phyloP scores from a whole-genome alignment of 2,113 vertebrate genomes.

The Geococcyx californianus region DNA sequence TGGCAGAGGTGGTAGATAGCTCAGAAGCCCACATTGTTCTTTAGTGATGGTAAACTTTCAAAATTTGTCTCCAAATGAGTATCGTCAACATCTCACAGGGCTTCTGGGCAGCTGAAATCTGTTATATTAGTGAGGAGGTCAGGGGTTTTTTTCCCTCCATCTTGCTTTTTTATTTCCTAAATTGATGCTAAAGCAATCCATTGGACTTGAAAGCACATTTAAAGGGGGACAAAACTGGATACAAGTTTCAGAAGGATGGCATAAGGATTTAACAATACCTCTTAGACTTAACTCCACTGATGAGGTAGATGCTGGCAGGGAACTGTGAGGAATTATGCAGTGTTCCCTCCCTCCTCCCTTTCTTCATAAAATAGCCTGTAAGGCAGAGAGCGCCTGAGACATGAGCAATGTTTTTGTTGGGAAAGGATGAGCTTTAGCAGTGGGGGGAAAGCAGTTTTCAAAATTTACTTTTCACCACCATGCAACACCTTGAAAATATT shows the following conservation, averaged over 20 bases:
- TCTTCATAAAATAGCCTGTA: conserved; percentile 15
- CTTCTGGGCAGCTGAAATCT: neutral
- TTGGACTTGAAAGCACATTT: neutral
- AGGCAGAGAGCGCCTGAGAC: conserved; percentile 36
- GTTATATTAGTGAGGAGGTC: neutral
- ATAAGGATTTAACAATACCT: conserved; percentile 30
- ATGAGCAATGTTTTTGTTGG: conserved; percentile 50
- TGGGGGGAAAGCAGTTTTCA: conserved; percentile 6
- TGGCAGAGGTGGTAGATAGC: neutral
- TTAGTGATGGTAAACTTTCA: neutral
- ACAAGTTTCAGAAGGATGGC: neutral
- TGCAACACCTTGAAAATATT: conserved; percentile 57
- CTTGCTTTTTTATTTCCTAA: neutral
- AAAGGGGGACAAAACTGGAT: neutral
- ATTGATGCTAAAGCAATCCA: neutral
- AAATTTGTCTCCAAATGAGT: neutral
- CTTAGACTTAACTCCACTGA: neutral
- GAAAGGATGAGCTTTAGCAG: conserved; percentile 26
- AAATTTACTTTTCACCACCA: conserved; percentile 27
- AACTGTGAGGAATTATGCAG: neutral
- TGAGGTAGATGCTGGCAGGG: conserved; percentile 43
- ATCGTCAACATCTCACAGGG: neutral
- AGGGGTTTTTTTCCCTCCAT: neutral
- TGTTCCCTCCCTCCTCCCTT: neutral
- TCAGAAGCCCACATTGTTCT: neutral